These are phyloP conservation scores for Bombus soroeensis DNA, from an alignment of 1,140 invertebrate genomes.

Conservation along the genomic window DNA sequence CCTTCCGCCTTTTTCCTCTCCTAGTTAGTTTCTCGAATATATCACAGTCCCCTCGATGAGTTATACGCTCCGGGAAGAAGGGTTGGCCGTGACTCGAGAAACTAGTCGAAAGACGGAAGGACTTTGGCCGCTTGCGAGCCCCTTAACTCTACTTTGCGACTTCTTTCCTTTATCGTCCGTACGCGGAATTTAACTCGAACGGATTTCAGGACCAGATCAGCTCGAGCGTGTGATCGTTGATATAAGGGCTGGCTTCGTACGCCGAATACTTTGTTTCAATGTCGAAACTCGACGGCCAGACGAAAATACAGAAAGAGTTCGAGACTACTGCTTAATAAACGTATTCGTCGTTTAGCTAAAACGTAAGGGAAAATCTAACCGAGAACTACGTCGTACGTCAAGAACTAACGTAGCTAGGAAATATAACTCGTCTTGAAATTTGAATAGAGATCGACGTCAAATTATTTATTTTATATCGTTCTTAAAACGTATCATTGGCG, in stretches of 20 bases:
- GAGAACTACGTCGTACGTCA: no score
- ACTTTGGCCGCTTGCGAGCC: neutral
- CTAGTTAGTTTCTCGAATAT: neutral
- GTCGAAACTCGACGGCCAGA: no score
- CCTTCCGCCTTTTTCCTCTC: no score
- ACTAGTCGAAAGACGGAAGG: constrained; percentile 27
- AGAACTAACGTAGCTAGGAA: no score
- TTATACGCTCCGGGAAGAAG: constrained; percentile 45
- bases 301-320: no score
- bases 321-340: no score
- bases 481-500: no score
- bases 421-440: no score
- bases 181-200: constrained; percentile 57
- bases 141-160: no score
- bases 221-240: constrained; percentile 46
- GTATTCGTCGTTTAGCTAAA: neutral
- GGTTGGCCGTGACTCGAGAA: constrained; percentile 42
- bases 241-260: no score
- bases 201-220: constrained; percentile 24
- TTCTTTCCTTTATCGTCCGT: constrained; percentile 55
- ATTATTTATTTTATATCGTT: no score
- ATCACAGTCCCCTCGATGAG: constrained; percentile 14
- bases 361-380: neutral
- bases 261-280: constrained; percentile 60
- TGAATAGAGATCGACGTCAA: no score